Evolutionary conservation across 2,797 vertebrate genomes (phyloP).

Genomic region (Glyptemys insculpta): DNA sequence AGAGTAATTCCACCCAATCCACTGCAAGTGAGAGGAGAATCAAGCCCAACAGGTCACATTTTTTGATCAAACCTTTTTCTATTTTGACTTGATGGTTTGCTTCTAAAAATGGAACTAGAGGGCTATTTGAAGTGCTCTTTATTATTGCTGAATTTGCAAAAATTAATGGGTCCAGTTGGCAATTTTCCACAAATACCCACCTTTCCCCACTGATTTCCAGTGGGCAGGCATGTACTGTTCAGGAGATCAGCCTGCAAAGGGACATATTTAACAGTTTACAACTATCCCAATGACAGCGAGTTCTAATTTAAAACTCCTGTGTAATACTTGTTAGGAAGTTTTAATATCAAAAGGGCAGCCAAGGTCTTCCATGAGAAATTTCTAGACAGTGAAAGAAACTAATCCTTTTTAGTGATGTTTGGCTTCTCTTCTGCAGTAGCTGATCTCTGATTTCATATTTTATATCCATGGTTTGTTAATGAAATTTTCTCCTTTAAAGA

Average conservation of each 20-base stretch:
- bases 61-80: conserved; percentile 66
- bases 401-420: conserved; percentile 84
- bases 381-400: conserved; percentile 84
- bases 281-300: conserved; percentile 83
- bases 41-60: conserved; percentile 63
- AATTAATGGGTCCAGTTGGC: conserved; percentile 65
- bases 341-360: conserved; percentile 87
- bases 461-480: conserved; percentile 80
- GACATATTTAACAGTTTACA: conserved; percentile 84
- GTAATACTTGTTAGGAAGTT: conserved; percentile 86
- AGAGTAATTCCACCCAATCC: conserved; percentile 43
- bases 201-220: conserved; percentile 72
- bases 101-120: conserved; percentile 58
- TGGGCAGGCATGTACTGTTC: conserved; percentile 57
- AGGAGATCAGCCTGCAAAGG: conserved; percentile 74
- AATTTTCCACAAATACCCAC: conserved; percentile 43
- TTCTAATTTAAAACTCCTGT: conserved; percentile 85
- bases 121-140: conserved; percentile 72
- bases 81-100: conserved; percentile 50
- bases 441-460: conserved; percentile 82
- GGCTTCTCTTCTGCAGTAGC: conserved; percentile 76
- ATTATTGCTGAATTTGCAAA: conserved; percentile 71
- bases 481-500: conserved; percentile 79
- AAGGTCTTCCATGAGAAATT: conserved; percentile 86
- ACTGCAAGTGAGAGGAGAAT: conserved; percentile 46